These are phyloP conservation scores for Nephila pilipes DNA, from an alignment of 1,140 invertebrate species.

Conservation along the genomic window DNA sequence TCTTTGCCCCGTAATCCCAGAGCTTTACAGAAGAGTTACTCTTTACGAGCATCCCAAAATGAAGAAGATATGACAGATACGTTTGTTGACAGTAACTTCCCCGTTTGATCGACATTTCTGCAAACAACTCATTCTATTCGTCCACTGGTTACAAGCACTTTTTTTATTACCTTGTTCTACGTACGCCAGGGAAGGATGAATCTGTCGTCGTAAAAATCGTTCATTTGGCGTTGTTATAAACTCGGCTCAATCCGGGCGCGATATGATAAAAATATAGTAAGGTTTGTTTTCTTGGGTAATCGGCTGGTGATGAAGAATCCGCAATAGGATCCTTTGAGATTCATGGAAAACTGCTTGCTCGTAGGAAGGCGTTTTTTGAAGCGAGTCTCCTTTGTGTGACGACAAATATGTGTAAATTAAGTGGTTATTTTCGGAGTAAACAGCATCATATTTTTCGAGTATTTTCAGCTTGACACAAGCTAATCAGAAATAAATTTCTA, in stretches of 20 bases:
- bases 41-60: background rate
- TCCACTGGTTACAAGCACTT: background rate
- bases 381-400: background rate
- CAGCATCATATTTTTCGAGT: background rate
- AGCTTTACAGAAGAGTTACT: background rate
- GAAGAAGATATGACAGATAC: background rate
- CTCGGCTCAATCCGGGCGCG: background rate
- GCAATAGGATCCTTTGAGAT: conserved; percentile 20
- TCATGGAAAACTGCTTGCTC: background rate
- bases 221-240: background rate
- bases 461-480: background rate
- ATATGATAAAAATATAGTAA: conserved; percentile 37
- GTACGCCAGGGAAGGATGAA: background rate
- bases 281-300: conserved; percentile 23
- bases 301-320: conserved; percentile 6
- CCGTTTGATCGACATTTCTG: conserved; percentile 32
- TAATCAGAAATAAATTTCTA: too few relatives aligned
- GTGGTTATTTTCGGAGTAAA: conserved; percentile 1
- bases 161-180: conserved; percentile 19
- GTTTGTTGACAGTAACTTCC: background rate
- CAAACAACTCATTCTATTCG: conserved; percentile 26
- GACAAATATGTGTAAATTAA: conserved; percentile 12
- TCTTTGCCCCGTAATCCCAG: background rate
- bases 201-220: conserved; percentile 11
- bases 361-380: background rate